phyloP scores from a whole-genome alignment of 2,888 invertebrate species.

The Acronicta aceris region DNA sequence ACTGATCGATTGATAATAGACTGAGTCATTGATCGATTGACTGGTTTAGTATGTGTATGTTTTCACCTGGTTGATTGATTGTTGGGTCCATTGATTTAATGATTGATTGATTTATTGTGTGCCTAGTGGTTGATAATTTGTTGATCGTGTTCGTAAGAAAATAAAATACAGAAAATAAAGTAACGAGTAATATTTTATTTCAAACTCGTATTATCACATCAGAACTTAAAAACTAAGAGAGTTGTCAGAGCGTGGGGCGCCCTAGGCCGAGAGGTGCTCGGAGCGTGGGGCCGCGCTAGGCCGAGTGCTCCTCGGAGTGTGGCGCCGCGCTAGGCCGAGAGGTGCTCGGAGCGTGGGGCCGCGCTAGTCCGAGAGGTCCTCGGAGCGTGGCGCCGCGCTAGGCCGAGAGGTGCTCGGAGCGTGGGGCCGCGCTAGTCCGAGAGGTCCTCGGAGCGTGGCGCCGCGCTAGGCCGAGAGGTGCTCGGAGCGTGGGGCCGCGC shows the following conservation, averaged over 20 bases:
- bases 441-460: slow-evolving; percentile 2
- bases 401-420: neutral
- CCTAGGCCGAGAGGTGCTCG: neutral
- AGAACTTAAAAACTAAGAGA: slow-evolving; percentile 13
- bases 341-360: slow-evolving; percentile 1
- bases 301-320: neutral
- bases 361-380: neutral
- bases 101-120: too few relatives aligned
- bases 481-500: slow-evolving; percentile 1
- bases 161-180: neutral
- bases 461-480: slow-evolving; percentile 3
- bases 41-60: too few relatives aligned
- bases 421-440: slow-evolving; percentile 6
- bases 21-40: too few relatives aligned
- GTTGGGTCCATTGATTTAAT: too few relatives aligned
- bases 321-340: slow-evolving; percentile 6
- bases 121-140: too few relatives aligned
- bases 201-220: slow-evolving; percentile 32
- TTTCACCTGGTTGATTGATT: too few relatives aligned
- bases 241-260: neutral
- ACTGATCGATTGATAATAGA: too few relatives aligned
- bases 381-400: neutral
- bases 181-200: slow-evolving; percentile 32
- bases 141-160: too few relatives aligned
- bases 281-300: slow-evolving; percentile 5